Conservation (phyloP, 2,113 vertebrate species). For the Setophaga petechia region DNA sequence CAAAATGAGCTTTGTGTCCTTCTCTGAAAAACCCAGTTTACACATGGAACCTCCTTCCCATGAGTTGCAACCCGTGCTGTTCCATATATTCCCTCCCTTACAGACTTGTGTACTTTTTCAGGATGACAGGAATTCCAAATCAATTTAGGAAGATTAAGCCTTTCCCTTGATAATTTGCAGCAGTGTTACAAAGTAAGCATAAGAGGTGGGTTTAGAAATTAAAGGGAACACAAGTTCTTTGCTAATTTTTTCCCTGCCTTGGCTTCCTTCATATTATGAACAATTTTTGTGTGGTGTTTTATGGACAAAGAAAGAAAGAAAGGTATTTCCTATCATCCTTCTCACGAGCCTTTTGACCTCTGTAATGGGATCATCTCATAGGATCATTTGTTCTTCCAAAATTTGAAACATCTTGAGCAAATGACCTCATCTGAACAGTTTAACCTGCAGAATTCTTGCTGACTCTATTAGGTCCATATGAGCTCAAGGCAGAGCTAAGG, state of each 20-base stretch:
- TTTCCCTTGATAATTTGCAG: background rate
- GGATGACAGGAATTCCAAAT: background rate
- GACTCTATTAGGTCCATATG: background rate
- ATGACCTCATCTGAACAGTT: constrained; percentile 8
- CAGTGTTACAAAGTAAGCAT: background rate
- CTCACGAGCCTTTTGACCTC: background rate
- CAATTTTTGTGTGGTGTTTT: background rate
- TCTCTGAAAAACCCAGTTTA: background rate
- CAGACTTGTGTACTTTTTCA: background rate
- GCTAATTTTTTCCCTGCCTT: background rate
- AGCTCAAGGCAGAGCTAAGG: background rate
- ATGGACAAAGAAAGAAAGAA: background rate
- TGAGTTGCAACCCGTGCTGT: accelerated
- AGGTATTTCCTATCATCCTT: background rate
- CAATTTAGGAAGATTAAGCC: background rate
- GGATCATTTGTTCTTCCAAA: background rate
- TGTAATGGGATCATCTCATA: background rate
- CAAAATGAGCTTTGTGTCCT: background rate
- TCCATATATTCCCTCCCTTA: background rate
- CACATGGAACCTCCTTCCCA: background rate
- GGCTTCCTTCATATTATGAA: background rate
- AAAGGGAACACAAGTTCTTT: background rate
- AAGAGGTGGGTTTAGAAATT: background rate
- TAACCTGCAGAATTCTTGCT: background rate
- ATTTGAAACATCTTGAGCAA: constrained; percentile 18